phyloP scores from a whole-genome alignment of 2,888 invertebrate genomes.

The Smittia aterrima region DNA sequence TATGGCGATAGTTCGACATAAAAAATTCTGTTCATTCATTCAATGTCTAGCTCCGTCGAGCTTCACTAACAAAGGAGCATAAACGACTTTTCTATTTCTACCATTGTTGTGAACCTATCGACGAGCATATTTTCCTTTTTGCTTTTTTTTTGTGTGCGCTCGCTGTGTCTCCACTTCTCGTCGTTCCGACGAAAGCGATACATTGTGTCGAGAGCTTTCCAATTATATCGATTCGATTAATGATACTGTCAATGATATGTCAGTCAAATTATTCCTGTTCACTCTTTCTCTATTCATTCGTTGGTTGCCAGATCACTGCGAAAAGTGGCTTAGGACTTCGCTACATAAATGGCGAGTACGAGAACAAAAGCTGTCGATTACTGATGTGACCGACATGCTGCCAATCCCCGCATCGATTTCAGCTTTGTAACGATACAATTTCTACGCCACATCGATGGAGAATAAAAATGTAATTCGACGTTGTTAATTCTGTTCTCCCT shows the following conservation, averaged over 20 bases:
- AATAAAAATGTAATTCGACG: slow-evolving; percentile 9
- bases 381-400: background rate
- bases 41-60: too few species aligned
- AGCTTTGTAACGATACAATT: too few species aligned
- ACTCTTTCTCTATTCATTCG: slow-evolving; percentile 24
- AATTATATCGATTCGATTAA: slow-evolving; percentile 39
- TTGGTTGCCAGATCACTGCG: too few species aligned
- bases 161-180: too few species aligned
- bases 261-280: slow-evolving; percentile 35
- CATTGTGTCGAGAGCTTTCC: slow-evolving; percentile 27
- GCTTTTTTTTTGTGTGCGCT: background rate
- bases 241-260: slow-evolving; percentile 40
- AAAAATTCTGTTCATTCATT: too few species aligned
- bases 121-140: background rate
- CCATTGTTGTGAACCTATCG: background rate
- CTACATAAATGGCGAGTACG: too few species aligned
- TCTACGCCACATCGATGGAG: background rate
- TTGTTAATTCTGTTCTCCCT: slow-evolving; percentile 13
- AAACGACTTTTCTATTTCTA: background rate
- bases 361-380: too few species aligned
- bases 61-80: background rate
- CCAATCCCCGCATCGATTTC: background rate
- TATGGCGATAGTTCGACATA: too few species aligned
- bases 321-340: too few species aligned
- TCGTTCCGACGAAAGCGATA: background rate